A percentile compares a stretch with the other conserved stretches of the same genome.
These are phyloP conservation scores for Hyperoplus lanceolatus DNA, from an alignment of 2,797 vertebrate species.

Conservation along the genomic window DNA sequence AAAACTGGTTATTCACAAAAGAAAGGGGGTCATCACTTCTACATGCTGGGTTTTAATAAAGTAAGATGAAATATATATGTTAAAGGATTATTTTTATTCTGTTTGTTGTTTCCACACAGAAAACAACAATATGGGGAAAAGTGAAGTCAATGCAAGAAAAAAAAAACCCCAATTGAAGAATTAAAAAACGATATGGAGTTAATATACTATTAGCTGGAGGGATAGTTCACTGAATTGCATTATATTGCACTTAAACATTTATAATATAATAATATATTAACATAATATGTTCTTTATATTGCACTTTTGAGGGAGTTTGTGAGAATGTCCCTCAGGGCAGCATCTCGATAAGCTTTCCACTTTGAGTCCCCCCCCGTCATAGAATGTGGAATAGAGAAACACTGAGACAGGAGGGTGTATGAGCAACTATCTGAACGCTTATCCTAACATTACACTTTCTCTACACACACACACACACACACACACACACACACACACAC, in stretches of 20 bases:
- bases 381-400: constrained; percentile 16
- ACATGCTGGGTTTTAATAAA: neutral
- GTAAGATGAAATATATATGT: neutral
- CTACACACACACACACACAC: constrained; percentile 28
- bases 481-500: constrained; percentile 13
- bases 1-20: neutral
- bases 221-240: neutral
- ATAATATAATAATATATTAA: neutral
- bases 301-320: constrained; percentile 14
- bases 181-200: no score
- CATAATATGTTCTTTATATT: constrained; percentile 15
- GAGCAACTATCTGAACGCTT: constrained; percentile 47
- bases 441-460: constrained; percentile 49
- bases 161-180: no score
- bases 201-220: neutral
- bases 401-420: constrained; percentile 19
- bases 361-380: constrained; percentile 31
- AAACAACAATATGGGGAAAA: neutral
- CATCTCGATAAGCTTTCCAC: neutral
- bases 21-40: neutral
- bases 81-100: no score
- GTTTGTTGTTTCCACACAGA: neutral
- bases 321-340: constrained; percentile 18
- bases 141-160: neutral
- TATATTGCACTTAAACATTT: neutral